Evolutionary conservation across 2,113 vertebrate genomes (phyloP).

Genomic region (Microtus richardsoni): DNA sequence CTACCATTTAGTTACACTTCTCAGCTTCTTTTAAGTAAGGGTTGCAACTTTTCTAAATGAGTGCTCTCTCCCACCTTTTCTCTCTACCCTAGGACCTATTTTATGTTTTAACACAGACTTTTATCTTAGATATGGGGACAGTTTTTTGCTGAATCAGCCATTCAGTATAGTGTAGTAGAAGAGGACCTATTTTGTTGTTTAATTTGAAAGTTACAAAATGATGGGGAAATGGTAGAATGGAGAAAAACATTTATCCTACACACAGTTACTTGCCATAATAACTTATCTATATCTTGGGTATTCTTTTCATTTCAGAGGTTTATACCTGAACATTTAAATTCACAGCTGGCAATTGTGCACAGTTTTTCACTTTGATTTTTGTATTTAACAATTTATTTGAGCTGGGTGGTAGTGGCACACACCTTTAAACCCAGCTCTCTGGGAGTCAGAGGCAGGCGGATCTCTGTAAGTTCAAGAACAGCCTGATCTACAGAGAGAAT

Average conservation of each 20-base stretch:
- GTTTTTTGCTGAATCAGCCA: slow-evolving; percentile 14
- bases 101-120: not conserved
- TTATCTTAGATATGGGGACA: not conserved
- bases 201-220: slow-evolving; percentile 18
- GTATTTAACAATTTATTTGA: not conserved
- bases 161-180: slow-evolving; percentile 4
- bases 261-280: not conserved
- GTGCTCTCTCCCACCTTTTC: not conserved
- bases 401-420: not conserved
- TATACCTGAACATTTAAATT: not conserved
- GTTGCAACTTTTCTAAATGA: not conserved
- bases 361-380: not conserved
- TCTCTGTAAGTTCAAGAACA: not conserved
- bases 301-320: not conserved
- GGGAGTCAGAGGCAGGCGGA: not conserved
- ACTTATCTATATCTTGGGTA: not conserved
- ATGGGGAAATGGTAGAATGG: not conserved
- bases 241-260: not conserved
- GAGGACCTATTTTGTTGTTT: not conserved
- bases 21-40: not conserved
- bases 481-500: not conserved
- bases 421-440: not conserved
- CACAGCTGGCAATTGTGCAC: not conserved
- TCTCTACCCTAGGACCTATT: not conserved
- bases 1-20: not conserved